Conservation (phyloP, 2,888 invertebrate species). For the Catocala nupta region DNA sequence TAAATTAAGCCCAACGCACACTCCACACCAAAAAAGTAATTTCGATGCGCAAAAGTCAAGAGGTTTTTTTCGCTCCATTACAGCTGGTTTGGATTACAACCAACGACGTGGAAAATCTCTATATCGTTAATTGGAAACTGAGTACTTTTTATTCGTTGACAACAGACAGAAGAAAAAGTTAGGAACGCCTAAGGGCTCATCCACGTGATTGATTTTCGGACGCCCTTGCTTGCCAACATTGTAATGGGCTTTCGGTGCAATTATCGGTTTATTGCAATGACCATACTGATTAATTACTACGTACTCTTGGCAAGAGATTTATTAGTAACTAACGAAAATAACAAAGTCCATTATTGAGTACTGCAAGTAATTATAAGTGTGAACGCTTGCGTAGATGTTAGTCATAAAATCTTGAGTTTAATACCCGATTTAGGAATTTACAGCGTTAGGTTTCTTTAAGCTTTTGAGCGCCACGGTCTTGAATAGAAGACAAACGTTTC, state of each 20-base stretch:
- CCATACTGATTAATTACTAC: neutral
- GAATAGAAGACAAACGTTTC: no score
- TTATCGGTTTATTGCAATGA: neutral
- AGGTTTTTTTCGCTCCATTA: constrained; percentile 65
- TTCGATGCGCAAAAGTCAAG: constrained; percentile 48
- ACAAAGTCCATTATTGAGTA: no score
- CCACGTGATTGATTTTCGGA: constrained; percentile 18
- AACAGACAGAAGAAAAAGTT: constrained; percentile 39
- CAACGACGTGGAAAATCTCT: constrained; percentile 70
- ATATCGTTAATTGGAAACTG: constrained; percentile 77
- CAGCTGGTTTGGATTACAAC: constrained; percentile 59
- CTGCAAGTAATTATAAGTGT: no score
- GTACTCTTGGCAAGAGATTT: no score
- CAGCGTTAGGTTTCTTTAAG: no score
- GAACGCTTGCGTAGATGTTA: no score
- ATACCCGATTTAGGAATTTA: no score
- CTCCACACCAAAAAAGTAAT: constrained; percentile 35
- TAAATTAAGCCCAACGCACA: constrained; percentile 35
- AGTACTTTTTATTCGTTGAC: constrained; percentile 49
- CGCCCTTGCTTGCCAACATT: constrained; percentile 9
- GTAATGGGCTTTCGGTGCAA: constrained; percentile 4
- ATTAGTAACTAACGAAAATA: no score
- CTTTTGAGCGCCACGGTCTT: no score
- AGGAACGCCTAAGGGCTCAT: constrained; percentile 15
- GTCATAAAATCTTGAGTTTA: no score